phyloP scores from a whole-genome alignment of 2,888 invertebrate genomes.

The Suillia variegata region DNA sequence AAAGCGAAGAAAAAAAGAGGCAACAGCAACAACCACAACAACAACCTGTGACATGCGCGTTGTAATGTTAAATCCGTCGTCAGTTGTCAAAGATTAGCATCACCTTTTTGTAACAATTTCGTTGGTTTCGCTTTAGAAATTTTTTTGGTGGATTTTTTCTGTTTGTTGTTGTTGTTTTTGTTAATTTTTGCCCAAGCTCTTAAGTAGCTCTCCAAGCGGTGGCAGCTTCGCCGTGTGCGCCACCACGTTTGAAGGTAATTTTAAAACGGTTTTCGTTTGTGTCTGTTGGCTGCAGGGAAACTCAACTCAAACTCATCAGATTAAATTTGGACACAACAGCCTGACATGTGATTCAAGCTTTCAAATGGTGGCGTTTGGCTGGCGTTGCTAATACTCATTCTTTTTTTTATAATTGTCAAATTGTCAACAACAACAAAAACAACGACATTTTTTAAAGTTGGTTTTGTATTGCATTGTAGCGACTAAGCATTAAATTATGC shows the following conservation, averaged over 20 bases:
- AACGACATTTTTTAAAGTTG: neutral
- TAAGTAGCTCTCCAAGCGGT: neutral
- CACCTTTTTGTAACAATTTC: constrained; percentile 11
- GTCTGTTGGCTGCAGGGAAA: neutral
- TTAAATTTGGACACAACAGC: neutral
- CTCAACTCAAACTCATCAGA: neutral
- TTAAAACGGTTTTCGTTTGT: neutral
- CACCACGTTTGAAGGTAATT: too few species aligned
- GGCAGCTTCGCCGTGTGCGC: too few species aligned
- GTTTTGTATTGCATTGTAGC: too few species aligned
- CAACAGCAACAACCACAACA: constrained; percentile 2
- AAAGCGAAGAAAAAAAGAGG: neutral
- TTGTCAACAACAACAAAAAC: neutral
- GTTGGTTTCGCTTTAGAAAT: neutral
- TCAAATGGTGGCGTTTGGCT: neutral
- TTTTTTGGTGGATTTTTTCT: neutral
- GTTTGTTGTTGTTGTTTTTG: neutral
- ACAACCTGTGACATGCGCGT: constrained; percentile 30
- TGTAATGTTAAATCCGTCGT: constrained; percentile 30
- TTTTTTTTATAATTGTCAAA: neutral
- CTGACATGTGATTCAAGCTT: constrained; percentile 1
- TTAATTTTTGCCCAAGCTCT: neutral
- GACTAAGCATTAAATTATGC: too few species aligned
- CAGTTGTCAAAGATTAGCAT: constrained; percentile 34
- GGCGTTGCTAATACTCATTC: neutral